Percentiles rank a stretch among this genome's conserved stretches.
These are phyloP conservation scores for Parotocinclus haroldoi DNA, from an alignment of 2,797 vertebrate species.

Conservation along the genomic window DNA sequence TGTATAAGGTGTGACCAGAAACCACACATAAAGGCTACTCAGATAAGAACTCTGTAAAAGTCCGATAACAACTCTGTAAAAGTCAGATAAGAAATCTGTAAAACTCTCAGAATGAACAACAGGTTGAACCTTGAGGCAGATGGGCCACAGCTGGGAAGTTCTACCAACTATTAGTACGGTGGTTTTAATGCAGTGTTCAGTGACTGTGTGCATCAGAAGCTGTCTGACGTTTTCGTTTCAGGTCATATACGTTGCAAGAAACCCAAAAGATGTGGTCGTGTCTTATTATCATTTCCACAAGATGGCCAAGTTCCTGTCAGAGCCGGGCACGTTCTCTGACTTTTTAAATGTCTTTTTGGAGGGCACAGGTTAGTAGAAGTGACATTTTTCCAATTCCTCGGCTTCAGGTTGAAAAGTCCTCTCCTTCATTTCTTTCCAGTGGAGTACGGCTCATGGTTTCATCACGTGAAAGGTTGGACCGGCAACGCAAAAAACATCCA, in stretches of 20 bases:
- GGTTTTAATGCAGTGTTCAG: no score
- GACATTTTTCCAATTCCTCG: not conserved
- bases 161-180: no score
- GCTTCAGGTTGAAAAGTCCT: not conserved
- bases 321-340: slow-evolving; percentile 65
- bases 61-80: no score
- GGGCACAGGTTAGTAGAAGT: slow-evolving; percentile 66
- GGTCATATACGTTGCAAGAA: slow-evolving; percentile 84
- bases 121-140: no score
- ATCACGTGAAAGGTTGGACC: slow-evolving; percentile 82
- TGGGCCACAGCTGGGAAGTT: no score
- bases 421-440: slow-evolving; percentile 59
- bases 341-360: slow-evolving; percentile 76
- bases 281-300: slow-evolving; percentile 85
- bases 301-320: slow-evolving; percentile 80
- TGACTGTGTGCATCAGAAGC: no score
- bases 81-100: no score
- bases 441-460: slow-evolving; percentile 84
- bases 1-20: no score
- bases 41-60: no score
- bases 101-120: no score
- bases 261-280: slow-evolving; percentile 81
- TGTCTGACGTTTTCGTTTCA: slow-evolving; percentile 39
- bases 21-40: no score
- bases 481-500: slow-evolving; percentile 56